Base-by-base conservation (phyloP, 2,888 invertebrate species). In the Stenchaetothrips biformis region DNA sequence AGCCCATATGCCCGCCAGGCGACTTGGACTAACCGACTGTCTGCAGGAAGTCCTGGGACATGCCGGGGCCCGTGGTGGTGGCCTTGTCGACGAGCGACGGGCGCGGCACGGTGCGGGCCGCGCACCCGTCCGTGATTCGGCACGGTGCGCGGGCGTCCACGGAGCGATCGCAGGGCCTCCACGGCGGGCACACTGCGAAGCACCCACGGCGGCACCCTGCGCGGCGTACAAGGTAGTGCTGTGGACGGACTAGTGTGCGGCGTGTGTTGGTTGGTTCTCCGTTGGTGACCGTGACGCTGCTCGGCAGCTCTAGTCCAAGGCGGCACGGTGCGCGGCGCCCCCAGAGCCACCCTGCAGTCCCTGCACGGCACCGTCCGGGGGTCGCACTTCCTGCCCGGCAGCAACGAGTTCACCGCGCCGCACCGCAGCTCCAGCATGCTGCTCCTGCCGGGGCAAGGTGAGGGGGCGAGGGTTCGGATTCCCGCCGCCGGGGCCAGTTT, bases 361-460 rank as follows among this genome's bases (percentile, higher is more conserved):
- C 67, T 21, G 7, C 11, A 11, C 11, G 67, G 67, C 21, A 9
- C 25, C 25, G 1, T 21, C 67, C 21, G 67, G 25, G 67, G n/a
- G 1, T 25, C 67, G 1, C 67, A 74, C 21, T 74, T 74, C 67
- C 67, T 74, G 77, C 82, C 82, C 16, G 83, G 83, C 25, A 82
- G 81, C 13, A 83, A 83, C 80, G 83, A 83, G 80, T 83, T 83
- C 59, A 82, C 81, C 47, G 81, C 82, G 18, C 81, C 82, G 8
- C 67, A 74, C 67, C 21, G 67, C 25, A 74, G 67, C 11, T 74
- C 67, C 21, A 74, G 67, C 25, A 74, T 74, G 67, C 67, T 74
- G 25, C 25, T 74, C 7, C 67, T 74, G 67, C 67, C 67, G 8
- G 67, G 67, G 0, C 67, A 74, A 25, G 67, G 67, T 74, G n/a